Percentiles rank a stretch among this genome's conserved stretches.
phyloP scores from a whole-genome alignment of 2,113 vertebrate genomes.

The Puma concolor region DNA sequence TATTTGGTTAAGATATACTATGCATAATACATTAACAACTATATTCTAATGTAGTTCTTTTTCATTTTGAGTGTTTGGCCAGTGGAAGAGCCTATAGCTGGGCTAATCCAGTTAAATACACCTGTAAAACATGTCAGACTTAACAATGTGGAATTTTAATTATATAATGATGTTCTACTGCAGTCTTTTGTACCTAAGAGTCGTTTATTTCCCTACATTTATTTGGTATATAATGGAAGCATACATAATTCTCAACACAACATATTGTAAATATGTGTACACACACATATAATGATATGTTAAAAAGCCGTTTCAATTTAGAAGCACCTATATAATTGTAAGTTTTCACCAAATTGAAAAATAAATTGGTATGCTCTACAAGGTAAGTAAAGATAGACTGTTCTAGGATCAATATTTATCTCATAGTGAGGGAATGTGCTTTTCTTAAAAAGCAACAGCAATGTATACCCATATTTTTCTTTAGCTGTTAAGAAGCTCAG shows the following conservation, averaged over 20 bases:
- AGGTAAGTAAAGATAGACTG: neutral
- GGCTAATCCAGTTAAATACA: neutral
- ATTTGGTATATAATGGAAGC: neutral
- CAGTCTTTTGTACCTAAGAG: neutral
- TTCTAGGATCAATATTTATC: neutral
- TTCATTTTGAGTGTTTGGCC: neutral
- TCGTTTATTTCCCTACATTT: neutral
- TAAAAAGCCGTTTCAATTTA: neutral
- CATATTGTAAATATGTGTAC: neutral
- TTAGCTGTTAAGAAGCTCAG: neutral
- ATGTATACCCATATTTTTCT: neutral
- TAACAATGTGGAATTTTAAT: neutral
- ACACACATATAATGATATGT: neutral
- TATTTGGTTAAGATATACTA: neutral
- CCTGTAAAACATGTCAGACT: neutral
- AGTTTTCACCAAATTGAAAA: constrained; percentile 33
- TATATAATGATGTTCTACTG: neutral
- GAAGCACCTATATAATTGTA: neutral
- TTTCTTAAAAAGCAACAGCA: neutral
- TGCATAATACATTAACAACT: neutral
- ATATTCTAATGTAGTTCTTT: neutral
- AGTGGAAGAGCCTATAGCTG: neutral
- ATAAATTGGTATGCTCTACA: neutral
- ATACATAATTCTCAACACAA: constrained; percentile 22
- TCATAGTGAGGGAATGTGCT: neutral